A percentile compares a stretch with the other conserved stretches of the same genome.
These are phyloP conservation scores for Ischnura elegans DNA, from an alignment of 2,888 invertebrate species.

Conservation along the genomic window DNA sequence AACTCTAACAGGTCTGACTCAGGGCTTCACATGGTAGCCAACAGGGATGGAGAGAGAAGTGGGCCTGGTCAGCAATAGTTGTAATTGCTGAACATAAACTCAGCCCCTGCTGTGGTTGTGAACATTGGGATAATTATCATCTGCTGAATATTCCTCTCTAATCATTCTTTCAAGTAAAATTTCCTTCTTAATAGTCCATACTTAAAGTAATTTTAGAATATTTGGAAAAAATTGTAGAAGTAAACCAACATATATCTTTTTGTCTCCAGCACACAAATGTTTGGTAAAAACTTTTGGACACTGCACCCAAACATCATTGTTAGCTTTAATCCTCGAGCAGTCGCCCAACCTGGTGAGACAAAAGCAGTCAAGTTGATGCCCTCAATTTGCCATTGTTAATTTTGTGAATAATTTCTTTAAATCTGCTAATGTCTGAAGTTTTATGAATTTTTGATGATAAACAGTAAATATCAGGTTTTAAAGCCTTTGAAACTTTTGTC, in stretches of 20 bases:
- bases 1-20: constrained; percentile 62
- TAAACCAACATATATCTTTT: not conserved
- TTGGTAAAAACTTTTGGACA: not conserved
- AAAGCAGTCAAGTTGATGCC: too few relatives aligned
- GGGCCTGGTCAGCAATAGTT: constrained; percentile 64
- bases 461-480: too few relatives aligned
- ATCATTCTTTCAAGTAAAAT: constrained; percentile 5
- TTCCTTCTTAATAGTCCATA: not conserved
- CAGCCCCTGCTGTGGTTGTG: constrained; percentile 64
- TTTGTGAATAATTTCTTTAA: too few relatives aligned
- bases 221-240: not conserved
- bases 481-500: too few relatives aligned
- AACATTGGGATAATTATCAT: constrained; percentile 52
- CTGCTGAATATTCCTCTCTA: not conserved
- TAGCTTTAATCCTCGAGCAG: not conserved
- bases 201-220: not conserved
- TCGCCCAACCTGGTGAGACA: too few relatives aligned
- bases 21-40: constrained; percentile 66
- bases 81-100: constrained; percentile 63
- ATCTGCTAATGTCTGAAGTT: too few relatives aligned
- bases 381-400: not conserved
- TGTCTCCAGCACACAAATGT: not conserved
- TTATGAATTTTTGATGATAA: too few relatives aligned
- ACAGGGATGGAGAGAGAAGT: constrained; percentile 49
- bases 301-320: too few relatives aligned